phyloP scores from a whole-genome alignment of 1,140 invertebrate species.

The Leptinotarsa texana region DNA sequence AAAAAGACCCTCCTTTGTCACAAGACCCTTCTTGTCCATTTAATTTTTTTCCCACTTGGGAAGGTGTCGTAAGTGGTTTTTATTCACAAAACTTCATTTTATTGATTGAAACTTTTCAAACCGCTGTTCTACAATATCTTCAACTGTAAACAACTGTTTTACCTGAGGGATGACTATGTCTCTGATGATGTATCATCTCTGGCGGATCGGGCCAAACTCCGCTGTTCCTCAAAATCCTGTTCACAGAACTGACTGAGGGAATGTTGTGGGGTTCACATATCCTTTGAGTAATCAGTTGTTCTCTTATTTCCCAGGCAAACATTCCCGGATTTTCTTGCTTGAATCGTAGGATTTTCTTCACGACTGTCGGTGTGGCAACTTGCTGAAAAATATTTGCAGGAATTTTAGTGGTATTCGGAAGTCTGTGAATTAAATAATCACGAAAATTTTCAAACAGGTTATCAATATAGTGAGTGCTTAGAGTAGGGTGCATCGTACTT shows the following conservation, averaged over 20 bases:
- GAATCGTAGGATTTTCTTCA: slow-evolving; percentile 86
- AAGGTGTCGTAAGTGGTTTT: too few relatives aligned
- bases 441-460: too few relatives aligned
- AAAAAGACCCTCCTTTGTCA: too few relatives aligned
- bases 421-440: too few relatives aligned
- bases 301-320: slow-evolving; percentile 81
- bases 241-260: slow-evolving; percentile 93
- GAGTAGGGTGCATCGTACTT: too few relatives aligned
- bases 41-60: too few relatives aligned
- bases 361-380: slow-evolving; percentile 90
- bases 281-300: slow-evolving; percentile 80
- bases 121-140: too few relatives aligned
- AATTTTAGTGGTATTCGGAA: too few relatives aligned
- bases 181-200: slow-evolving; percentile 40
- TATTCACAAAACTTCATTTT: too few relatives aligned
- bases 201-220: slow-evolving; percentile 65
- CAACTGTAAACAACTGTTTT: slow-evolving; percentile 7
- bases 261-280: slow-evolving; percentile 85
- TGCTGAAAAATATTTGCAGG: slow-evolving; percentile 66
- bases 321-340: slow-evolving; percentile 91
- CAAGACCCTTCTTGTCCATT: too few relatives aligned
- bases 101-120: too few relatives aligned
- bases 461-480: too few relatives aligned
- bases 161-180: slow-evolving; percentile 39
- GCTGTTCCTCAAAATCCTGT: slow-evolving; percentile 88